These are phyloP conservation scores for Neodiprion virginianus DNA, from an alignment of 1,140 invertebrate species.

Conservation along the genomic window DNA sequence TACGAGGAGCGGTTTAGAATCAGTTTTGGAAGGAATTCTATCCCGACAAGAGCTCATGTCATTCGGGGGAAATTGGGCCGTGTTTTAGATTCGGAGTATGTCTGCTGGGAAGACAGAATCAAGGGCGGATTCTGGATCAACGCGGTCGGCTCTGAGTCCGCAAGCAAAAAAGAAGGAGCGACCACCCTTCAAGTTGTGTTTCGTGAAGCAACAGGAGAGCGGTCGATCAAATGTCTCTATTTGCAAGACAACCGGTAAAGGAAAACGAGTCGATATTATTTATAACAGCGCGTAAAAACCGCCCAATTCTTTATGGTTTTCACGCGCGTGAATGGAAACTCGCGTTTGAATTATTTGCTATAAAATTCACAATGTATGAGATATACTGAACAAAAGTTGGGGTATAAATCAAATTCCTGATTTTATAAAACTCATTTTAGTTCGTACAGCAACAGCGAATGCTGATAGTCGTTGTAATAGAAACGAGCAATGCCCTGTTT, in stretches of 20 bases:
- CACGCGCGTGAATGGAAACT: too few relatives aligned
- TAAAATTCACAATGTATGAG: too few relatives aligned
- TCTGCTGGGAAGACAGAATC: neutral
- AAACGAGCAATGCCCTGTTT: too few relatives aligned
- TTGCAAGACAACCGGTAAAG: constrained; percentile 43
- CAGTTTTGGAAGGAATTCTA: neutral
- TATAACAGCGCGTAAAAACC: too few relatives aligned
- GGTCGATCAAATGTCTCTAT: constrained; percentile 43
- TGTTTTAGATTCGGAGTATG: neutral
- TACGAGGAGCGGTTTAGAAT: neutral
- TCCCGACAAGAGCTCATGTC: neutral
- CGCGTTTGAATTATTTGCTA: too few relatives aligned
- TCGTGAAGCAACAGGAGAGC: constrained; percentile 44
- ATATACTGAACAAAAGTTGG: constrained; percentile 16
- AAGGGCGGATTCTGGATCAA: neutral
- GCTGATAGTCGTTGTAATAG: too few relatives aligned
- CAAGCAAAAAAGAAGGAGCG: constrained; percentile 24
- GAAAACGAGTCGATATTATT: neutral
- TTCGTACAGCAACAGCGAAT: too few relatives aligned
- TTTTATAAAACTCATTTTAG: too few relatives aligned
- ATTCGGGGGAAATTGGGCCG: neutral
- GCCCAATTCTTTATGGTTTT: too few relatives aligned
- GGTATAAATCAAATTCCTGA: constrained; percentile 4
- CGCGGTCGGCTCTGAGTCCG: neutral
- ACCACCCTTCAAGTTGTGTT: constrained; percentile 51